A percentile compares a stretch with the other conserved stretches of the same genome.
These are phyloP conservation scores for Drosophila anceps DNA, from an alignment of 2,888 invertebrate species.

Conservation along the genomic window DNA sequence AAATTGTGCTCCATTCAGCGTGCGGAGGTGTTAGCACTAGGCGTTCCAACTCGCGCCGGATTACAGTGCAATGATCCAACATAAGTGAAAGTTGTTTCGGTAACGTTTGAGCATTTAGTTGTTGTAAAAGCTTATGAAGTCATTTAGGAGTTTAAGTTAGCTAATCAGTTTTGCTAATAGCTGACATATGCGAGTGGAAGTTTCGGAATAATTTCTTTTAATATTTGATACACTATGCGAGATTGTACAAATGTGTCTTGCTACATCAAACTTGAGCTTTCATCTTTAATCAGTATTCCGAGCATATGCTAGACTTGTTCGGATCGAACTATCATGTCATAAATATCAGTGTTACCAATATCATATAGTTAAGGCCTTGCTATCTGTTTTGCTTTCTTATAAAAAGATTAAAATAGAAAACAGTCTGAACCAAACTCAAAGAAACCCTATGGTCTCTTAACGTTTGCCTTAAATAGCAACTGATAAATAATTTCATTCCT, in stretches of 20 bases:
- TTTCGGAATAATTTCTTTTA: neutral
- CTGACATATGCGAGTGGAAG: neutral
- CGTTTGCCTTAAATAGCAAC: neutral
- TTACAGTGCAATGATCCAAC: constrained; percentile 26
- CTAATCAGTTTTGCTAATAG: neutral
- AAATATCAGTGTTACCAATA: too few species aligned
- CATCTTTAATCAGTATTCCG: too few species aligned
- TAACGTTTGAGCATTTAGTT: constrained; percentile 20
- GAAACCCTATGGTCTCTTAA: too few species aligned
- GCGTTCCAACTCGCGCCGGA: constrained; percentile 19
- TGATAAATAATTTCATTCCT: neutral
- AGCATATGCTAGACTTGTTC: too few species aligned
- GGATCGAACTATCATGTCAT: too few species aligned
- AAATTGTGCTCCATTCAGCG: constrained; percentile 1
- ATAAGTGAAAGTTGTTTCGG: constrained; percentile 44
- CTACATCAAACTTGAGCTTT: too few species aligned
- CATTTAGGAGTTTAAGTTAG: neutral
- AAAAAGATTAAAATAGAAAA: too few species aligned
- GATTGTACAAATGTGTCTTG: too few species aligned
- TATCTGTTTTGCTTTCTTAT: too few species aligned
- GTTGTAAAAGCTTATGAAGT: constrained; percentile 20
- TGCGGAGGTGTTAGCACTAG: constrained; percentile 41
- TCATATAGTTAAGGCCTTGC: too few species aligned
- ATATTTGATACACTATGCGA: neutral
- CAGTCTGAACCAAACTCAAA: too few species aligned